These are phyloP conservation scores for Petromus typicus DNA, from an alignment of 2,113 vertebrate genomes.

Conservation along the genomic window DNA sequence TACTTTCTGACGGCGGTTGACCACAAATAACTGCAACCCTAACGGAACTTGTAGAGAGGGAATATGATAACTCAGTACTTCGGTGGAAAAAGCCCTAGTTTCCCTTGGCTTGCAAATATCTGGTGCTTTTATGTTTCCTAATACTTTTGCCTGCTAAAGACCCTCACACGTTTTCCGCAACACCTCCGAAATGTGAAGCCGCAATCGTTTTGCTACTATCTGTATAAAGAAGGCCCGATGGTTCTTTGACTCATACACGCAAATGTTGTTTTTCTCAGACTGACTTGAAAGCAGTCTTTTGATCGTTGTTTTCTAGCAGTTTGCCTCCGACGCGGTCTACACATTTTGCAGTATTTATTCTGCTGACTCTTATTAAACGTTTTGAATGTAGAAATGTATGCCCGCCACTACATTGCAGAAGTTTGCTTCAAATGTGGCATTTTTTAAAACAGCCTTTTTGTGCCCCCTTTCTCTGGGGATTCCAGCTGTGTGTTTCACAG, in stretches of 20 bases:
- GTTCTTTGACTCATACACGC: not conserved
- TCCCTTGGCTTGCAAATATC: not conserved
- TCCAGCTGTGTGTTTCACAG: not conserved
- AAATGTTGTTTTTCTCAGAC: not conserved
- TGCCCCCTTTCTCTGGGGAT: not conserved
- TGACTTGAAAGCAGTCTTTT: not conserved
- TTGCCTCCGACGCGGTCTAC: not conserved
- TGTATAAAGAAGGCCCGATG: not conserved
- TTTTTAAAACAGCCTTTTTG: not conserved
- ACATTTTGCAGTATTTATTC: not conserved
- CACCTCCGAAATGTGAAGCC: not conserved
- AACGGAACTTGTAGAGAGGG: rapidly evolving
- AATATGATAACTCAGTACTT: not conserved
- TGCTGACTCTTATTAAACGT: not conserved
- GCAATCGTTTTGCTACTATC: not conserved
- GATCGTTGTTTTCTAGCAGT: not conserved
- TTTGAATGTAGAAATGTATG: not conserved
- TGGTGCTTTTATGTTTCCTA: not conserved
- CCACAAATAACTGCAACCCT: not conserved
- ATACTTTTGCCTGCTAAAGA: not conserved
- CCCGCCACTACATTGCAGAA: rapidly evolving
- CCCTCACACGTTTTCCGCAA: not conserved
- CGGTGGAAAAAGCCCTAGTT: not conserved
- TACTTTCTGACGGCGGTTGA: no score
- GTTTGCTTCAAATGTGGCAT: not conserved